Percentiles rank a stretch among this genome's conserved stretches.
Evolutionary conservation across 2,797 vertebrate genomes (phyloP).

Genomic region (Sylvia borin): DNA sequence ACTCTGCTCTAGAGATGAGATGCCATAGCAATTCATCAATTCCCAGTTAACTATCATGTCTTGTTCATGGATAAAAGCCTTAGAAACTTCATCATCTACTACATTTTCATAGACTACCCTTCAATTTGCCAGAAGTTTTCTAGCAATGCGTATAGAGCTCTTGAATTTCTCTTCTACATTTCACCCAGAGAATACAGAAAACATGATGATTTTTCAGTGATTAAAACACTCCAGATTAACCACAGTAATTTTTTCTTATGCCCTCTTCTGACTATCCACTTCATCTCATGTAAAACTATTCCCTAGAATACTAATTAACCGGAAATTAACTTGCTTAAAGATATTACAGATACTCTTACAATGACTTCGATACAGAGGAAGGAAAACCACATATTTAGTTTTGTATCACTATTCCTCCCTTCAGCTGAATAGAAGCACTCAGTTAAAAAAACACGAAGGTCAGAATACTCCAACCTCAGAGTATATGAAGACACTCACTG

Average conservation of each 20-base stretch:
- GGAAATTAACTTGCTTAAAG: not conserved
- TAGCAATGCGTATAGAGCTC: not conserved
- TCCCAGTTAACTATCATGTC: not conserved
- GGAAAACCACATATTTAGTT: not conserved
- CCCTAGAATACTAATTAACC: not conserved
- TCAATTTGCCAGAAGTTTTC: not conserved
- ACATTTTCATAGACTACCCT: not conserved
- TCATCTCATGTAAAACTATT: not conserved
- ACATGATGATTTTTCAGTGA: not conserved
- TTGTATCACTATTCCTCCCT: not conserved
- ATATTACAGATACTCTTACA: not conserved
- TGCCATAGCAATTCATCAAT: not conserved
- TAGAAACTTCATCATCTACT: not conserved
- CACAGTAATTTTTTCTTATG: not conserved
- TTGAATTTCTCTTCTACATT: not conserved
- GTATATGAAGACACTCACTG: not conserved
- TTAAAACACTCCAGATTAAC: not conserved
- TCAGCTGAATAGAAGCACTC: not conserved
- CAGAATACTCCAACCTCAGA: not conserved
- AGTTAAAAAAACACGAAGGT: not conserved
- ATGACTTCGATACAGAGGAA: not conserved
- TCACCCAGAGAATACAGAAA: not conserved
- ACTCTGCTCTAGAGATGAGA: not conserved
- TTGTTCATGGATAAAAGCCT: not conserved
- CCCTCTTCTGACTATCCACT: not conserved